A percentile compares a stretch with the other conserved stretches of the same genome.
These are phyloP conservation scores for Phortica variegata DNA, from an alignment of 1,140 invertebrate genomes.

Conservation along the genomic window DNA sequence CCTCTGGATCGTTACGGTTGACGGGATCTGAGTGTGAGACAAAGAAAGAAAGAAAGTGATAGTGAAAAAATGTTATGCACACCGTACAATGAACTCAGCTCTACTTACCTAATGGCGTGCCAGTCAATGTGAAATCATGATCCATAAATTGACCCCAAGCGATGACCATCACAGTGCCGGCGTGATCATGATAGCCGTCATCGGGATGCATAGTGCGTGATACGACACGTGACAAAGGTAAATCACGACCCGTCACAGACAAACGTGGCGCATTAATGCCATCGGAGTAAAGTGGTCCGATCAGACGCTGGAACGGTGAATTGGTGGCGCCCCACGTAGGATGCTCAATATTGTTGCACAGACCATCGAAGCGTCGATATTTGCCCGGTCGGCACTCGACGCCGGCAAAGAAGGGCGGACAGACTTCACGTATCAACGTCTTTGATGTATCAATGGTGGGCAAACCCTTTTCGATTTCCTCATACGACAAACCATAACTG, in stretches of 20 bases:
- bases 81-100: background rate
- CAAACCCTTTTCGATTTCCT: constrained; percentile 84
- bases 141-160: constrained; percentile 95
- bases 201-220: constrained; percentile 89
- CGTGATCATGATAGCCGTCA: constrained; percentile 88
- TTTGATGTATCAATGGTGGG: constrained; percentile 88
- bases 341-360: constrained; percentile 90
- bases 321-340: constrained; percentile 88
- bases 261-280: constrained; percentile 80
- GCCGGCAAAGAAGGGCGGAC: constrained; percentile 82
- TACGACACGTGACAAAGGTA: constrained; percentile 80
- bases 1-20: constrained; percentile 83
- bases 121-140: constrained; percentile 88
- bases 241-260: constrained; percentile 66
- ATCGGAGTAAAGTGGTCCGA: constrained; percentile 77
- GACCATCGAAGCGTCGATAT: constrained; percentile 84
- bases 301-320: constrained; percentile 77
- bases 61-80: background rate
- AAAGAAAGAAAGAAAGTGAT: background rate
- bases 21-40: constrained; percentile 68
- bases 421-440: constrained; percentile 82
- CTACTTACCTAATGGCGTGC: constrained; percentile 73
- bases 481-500: constrained; percentile 80
- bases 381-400: constrained; percentile 87
- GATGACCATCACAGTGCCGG: constrained; percentile 90